Percentiles rank a stretch among this genome's conserved stretches.
These are phyloP conservation scores for Stratiolaelaps scimitus DNA, from an alignment of 1,140 invertebrate species.

Conservation along the genomic window DNA sequence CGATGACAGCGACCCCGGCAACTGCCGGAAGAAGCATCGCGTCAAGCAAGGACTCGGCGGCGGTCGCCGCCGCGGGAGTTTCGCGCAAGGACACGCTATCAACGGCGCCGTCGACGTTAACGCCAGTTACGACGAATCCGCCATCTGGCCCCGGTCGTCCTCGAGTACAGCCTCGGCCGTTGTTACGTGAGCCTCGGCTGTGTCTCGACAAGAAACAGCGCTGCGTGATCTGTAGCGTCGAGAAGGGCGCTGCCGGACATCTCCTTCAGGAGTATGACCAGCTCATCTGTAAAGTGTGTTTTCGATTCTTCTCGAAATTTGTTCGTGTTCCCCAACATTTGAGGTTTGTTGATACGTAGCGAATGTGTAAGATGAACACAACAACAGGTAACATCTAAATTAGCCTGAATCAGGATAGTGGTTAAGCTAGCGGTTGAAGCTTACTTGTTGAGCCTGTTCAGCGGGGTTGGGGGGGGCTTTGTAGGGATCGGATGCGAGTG, in stretches of 20 bases:
- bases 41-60: no score
- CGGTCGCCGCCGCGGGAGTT: no score
- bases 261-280: conserved; percentile 14
- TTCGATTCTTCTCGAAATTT: conserved; percentile 22
- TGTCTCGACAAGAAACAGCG: conserved; percentile 24
- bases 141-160: background rate
- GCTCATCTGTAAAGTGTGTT: conserved; percentile 25
- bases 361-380: no score
- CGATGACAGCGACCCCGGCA: no score
- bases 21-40: no score
- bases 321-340: conserved; percentile 23
- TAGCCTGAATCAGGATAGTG: no score
- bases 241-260: conserved; percentile 18
- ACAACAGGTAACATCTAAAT: no score
- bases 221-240: conserved; percentile 18
- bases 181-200: conserved; percentile 12
- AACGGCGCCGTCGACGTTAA: background rate
- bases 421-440: no score
- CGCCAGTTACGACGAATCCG: background rate
- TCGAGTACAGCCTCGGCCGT: background rate
- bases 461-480: no score
- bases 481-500: no score
- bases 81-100: no score
- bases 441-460: no score
- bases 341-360: background rate